Evolutionary conservation across 2,797 vertebrate species (phyloP).

Genomic region (Florisuga fusca): DNA sequence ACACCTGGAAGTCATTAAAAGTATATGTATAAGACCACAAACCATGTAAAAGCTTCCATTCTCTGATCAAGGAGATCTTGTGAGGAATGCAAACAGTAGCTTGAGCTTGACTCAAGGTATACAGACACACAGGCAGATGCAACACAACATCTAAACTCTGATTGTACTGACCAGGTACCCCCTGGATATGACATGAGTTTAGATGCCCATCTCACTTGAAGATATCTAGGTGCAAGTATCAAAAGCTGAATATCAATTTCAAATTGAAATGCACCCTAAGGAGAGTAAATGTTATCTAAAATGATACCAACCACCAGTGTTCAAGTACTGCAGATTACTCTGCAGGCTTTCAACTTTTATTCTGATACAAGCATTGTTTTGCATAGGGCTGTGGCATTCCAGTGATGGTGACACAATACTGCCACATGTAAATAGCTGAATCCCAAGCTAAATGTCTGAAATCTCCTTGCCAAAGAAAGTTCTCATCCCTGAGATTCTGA

Average conservation of each 20-base stretch:
- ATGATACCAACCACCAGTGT: neutral
- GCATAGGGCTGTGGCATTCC: neutral
- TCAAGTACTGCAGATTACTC: neutral
- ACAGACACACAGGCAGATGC: neutral
- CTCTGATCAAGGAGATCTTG: neutral
- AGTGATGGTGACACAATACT: rapidly evolving
- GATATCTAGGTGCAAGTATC: neutral
- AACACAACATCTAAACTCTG: neutral
- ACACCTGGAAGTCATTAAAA: neutral
- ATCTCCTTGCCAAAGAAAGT: neutral
- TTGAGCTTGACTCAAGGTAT: neutral
- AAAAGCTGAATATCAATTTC: neutral
- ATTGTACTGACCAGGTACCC: neutral
- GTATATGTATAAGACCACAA: neutral
- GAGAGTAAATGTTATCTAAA: neutral
- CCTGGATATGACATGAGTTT: neutral
- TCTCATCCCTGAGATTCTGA: neutral
- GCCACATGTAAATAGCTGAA: neutral
- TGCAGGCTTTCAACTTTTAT: neutral
- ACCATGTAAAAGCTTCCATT: neutral
- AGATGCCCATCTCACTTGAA: neutral
- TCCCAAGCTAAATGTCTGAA: neutral
- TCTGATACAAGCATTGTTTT: neutral
- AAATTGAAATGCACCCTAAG: neutral
- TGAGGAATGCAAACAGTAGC: neutral